phyloP scores from a whole-genome alignment of 1,140 invertebrate species.

The Drosophila nigrodunni region DNA sequence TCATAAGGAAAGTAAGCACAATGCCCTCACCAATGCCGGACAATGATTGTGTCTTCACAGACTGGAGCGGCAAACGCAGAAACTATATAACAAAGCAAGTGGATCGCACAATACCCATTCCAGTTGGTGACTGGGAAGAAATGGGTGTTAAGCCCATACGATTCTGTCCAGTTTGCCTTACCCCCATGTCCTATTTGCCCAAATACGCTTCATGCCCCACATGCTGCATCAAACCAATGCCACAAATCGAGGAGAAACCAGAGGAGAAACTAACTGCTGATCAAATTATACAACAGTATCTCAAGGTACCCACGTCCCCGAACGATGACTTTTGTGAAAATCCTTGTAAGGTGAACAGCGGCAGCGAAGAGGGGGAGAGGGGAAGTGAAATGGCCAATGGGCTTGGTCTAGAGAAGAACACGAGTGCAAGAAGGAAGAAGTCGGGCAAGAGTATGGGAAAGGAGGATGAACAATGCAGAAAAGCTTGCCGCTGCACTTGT shows the following conservation, averaged over 20 bases:
- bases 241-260: background rate
- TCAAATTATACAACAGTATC: slow-evolving; percentile 44
- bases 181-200: slow-evolving; percentile 58
- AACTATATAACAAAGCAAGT: background rate
- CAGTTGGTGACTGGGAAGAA: slow-evolving; percentile 25
- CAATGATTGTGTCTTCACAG: slow-evolving; percentile 1
- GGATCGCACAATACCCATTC: slow-evolving; percentile 36
- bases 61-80: slow-evolving; percentile 12
- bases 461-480: background rate
- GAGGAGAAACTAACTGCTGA: slow-evolving; percentile 24
- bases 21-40: slow-evolving; percentile 6
- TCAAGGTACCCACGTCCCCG: background rate
- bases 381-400: background rate
- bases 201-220: slow-evolving; percentile 47
- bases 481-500: slow-evolving; percentile 56
- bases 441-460: background rate
- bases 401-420: background rate
- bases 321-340: slow-evolving; percentile 16
- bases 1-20: slow-evolving; percentile 1
- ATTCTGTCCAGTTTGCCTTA: slow-evolving; percentile 62
- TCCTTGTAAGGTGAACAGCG: slow-evolving; percentile 27
- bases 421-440: background rate
- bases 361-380: background rate
- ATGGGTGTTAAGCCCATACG: slow-evolving; percentile 54
- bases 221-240: slow-evolving; percentile 35